These are phyloP conservation scores for Pygocentrus nattereri DNA, from an alignment of 2,797 vertebrate genomes.

Conservation along the genomic window DNA sequence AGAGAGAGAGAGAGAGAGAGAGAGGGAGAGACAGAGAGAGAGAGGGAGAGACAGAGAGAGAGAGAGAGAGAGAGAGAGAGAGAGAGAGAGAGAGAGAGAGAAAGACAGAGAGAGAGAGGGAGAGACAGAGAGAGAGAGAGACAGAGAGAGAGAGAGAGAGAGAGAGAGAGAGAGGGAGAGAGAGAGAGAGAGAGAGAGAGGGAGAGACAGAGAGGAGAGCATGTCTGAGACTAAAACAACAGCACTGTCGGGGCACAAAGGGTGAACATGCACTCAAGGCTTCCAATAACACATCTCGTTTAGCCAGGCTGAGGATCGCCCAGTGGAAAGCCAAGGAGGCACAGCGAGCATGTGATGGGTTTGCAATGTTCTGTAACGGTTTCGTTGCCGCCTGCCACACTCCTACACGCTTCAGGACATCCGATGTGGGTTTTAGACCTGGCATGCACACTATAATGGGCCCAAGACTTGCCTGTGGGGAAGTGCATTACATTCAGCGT, in stretches of 20 bases:
- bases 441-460: conserved; percentile 41
- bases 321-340: conserved; percentile 46
- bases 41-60: not conserved
- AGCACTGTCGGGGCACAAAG: conserved; percentile 19
- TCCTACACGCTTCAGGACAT: conserved; percentile 47
- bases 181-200: not conserved
- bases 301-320: conserved; percentile 52
- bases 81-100: too few relatives aligned
- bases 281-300: conserved; percentile 48
- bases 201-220: not conserved
- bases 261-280: conserved; percentile 26
- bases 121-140: not conserved
- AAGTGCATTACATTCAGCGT: conserved; percentile 44
- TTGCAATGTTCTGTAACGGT: conserved; percentile 50
- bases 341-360: conserved; percentile 48
- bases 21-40: not conserved
- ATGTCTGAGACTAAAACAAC: conserved; percentile 24
- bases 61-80: not conserved
- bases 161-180: not conserved
- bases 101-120: not conserved
- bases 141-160: not conserved
- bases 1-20: not conserved
- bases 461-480: conserved; percentile 37
- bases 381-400: conserved; percentile 45
- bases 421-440: conserved; percentile 39